Evolutionary conservation across 2,113 vertebrate genomes (phyloP), one percentile per base, ranked within the genome.

Genomic region (Channa maculata): DNA sequence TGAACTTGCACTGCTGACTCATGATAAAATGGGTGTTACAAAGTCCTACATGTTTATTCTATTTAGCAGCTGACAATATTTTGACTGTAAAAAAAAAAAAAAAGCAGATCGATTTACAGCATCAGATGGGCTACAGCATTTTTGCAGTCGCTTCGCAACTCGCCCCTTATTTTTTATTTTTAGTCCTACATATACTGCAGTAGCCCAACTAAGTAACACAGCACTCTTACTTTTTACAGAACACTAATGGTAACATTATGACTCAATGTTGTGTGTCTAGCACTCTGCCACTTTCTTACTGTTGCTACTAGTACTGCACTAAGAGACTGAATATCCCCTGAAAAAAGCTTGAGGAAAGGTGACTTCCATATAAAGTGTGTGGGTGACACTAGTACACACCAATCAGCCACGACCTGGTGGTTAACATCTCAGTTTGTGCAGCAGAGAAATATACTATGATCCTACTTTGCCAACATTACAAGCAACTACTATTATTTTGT

Each of bases 261-360:
- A 82, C 57, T 85, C 83, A 85, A 71, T 45, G 4, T 2, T 11
- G 62, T 62, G 60, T 67, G 55, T 77, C 50, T 9, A 59, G 44
- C 65, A 34, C 77, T 45, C 60, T 2, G 33, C 44, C 62, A 67
- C 59, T 61, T 59, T 52, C 52, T 48, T 14, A 15, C 24, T 52
- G 63, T 51, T 48, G 11, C 44, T 52, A 49, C 52, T 4, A 45
- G 7, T n/a, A 58, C 15, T 43, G n/a, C 14, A 36, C 9, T 0
- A 39, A 34, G 43, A 61, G 55, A 45, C n/a, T 24, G 15, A n/a
- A 24, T 24, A 24, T 1, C 24, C 24, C 24, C 24, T 1, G 24
- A 24, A 24, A 34, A 68, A 15, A 37, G 34, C 45, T 15, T 50
- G 7, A 3, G 1, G 8, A 14, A n/a, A 51, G 59, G 15, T 44